Evolutionary conservation across 2,113 vertebrate species (phyloP).

Genomic region (Cyanoliseus patagonus): DNA sequence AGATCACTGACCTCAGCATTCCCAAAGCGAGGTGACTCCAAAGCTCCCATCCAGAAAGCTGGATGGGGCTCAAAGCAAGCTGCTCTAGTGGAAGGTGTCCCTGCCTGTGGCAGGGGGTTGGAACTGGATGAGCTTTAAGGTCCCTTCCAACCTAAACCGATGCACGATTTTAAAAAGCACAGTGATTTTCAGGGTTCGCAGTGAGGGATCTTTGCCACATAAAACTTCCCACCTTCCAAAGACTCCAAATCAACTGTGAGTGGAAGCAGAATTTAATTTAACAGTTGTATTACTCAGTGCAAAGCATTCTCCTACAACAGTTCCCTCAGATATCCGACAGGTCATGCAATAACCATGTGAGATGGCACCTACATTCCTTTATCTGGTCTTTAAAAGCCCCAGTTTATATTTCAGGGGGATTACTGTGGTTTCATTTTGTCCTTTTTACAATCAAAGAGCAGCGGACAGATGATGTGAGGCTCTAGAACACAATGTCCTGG

Average conservation of each 20-base stretch:
- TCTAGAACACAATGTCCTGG: not conserved
- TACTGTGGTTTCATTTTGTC: not conserved
- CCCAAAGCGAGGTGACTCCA: not conserved
- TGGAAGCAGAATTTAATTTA: not conserved
- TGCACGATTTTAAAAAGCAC: not conserved
- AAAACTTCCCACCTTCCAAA: not conserved
- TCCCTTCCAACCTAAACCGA: not conserved
- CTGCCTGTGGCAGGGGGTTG: not conserved
- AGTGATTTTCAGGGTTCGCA: not conserved
- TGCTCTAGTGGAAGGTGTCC: not conserved
- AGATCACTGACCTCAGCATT: not conserved
- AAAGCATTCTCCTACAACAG: not conserved
- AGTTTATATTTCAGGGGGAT: fast-evolving
- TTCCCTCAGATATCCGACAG: not conserved
- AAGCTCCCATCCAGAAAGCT: not conserved
- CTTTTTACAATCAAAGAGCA: not conserved
- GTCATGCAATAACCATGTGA: not conserved
- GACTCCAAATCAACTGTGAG: not conserved
- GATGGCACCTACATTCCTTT: not conserved
- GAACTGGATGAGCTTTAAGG: not conserved
- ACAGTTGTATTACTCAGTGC: no score
- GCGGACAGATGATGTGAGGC: not conserved
- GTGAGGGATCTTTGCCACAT: not conserved
- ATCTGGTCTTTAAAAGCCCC: not conserved
- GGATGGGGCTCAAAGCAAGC: not conserved